Evolutionary conservation across 2,797 vertebrate genomes (phyloP), one percentile per base, ranked within the genome.

Genomic region (Platyrinchus mystaceus): DNA sequence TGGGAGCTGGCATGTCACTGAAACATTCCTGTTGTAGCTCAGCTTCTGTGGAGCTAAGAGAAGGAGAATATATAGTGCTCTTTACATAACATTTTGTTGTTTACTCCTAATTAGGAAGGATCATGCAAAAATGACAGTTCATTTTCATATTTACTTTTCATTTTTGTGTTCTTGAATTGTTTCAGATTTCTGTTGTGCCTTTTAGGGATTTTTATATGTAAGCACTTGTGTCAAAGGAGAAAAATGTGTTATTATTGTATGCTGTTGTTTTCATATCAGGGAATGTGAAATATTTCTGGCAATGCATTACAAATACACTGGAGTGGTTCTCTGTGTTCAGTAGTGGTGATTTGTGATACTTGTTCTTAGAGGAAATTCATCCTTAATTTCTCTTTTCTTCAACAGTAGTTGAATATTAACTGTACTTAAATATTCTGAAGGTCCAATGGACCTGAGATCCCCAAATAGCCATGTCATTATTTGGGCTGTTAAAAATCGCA

Each of bases 31-130:
- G 26, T 75, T 93, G 52, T 32, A 81, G 69, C 50, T 94, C 1
- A 3, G 32, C 89, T 94, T 93, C 55, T 79, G 67, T 68, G n/a
- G 41, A 55, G 60, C 34, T 53, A 77, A 75, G 37, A 80, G 56
- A 47, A 92, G 37, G 59, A 80, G 68, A 66, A 78, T 22, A 36
- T 23, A 36, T 11, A 81, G n/a, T 62, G 22, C 5, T 87, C 24
- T 64, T 74, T 56, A 71, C 1, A 3, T 37, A 83, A 68, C 21
- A 62, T 56, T 83, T 87, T 12, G 28, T 82, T 95, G 71, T 56
- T 82, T 90, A 64, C 26, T 85, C 9, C 43, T 87, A 87, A 93
- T 92, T 90, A 95, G 64, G 71, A 77, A 64, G 49, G 9, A 70
- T 85, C 14, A 24, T 71, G 37, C 28, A 55, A 87, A 79, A 93